Evolutionary conservation across 1,140 invertebrate genomes (phyloP).

Genomic region (Luehdorfia chinensis): DNA sequence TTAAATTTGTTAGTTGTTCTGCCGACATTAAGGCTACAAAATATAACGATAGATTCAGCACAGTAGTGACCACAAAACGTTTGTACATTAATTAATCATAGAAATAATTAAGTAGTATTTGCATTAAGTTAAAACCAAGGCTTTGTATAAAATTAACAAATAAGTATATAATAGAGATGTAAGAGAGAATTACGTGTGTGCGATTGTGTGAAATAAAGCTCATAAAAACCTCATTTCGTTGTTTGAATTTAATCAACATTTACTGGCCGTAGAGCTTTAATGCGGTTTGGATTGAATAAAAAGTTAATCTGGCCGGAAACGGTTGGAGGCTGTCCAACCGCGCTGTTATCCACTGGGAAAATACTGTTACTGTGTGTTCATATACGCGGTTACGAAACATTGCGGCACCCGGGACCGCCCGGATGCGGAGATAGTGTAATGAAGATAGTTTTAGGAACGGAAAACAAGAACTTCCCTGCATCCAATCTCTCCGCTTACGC

Average conservation of each 20-base stretch:
- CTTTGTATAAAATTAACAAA: conserved; percentile 75
- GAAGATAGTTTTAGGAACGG: conserved; percentile 67
- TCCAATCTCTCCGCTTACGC: conserved; percentile 62
- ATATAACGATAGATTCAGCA: conserved; percentile 27
- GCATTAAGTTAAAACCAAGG: conserved; percentile 62
- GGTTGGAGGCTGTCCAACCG: conserved; percentile 55
- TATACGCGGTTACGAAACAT: conserved; percentile 31
- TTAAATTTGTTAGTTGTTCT: conserved; percentile 51
- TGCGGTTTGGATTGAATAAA: conserved; percentile 40
- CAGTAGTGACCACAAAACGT: not conserved
- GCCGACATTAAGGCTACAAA: conserved; percentile 66
- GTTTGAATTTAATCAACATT: conserved; percentile 19
- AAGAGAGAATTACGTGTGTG: conserved; percentile 53
- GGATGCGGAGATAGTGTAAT: conserved; percentile 52
- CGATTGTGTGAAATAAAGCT: conserved; percentile 50
- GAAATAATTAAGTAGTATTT: conserved; percentile 32
- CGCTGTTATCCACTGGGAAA: conserved; percentile 44
- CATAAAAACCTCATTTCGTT: conserved; percentile 11
- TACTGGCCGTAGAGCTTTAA: conserved; percentile 19
- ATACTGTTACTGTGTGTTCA: conserved; percentile 34
- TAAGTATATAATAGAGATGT: conserved; percentile 60
- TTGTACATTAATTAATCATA: conserved; percentile 27
- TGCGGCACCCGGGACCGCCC: conserved; percentile 3
- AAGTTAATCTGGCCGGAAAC: conserved; percentile 43
- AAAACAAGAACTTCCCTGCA: conserved; percentile 64